Conservation (phyloP, 2,888 invertebrate genomes). For the Spodoptera littoralis region DNA sequence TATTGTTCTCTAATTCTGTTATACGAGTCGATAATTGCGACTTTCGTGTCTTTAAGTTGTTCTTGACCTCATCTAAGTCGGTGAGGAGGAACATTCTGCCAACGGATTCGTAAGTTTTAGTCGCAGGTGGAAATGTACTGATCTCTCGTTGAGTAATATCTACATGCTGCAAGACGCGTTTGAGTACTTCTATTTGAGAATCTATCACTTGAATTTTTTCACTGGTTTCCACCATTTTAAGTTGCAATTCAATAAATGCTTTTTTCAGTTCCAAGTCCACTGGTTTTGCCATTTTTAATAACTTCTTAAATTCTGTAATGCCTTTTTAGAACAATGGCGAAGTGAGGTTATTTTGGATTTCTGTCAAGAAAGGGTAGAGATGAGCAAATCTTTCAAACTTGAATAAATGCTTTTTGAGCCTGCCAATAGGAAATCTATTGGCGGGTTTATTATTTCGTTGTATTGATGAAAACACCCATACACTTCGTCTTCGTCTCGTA, state of each 20-base stretch:
- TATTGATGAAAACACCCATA: too few relatives aligned
- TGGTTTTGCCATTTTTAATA: conserved; percentile 79
- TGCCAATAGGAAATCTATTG: too few relatives aligned
- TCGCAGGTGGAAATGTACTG: conserved; percentile 88
- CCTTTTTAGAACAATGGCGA: background rate
- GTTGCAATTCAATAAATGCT: conserved; percentile 94
- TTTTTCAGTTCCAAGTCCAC: conserved; percentile 90
- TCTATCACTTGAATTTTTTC: conserved; percentile 94
- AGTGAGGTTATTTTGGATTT: conserved; percentile 13
- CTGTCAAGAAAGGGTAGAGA: conserved; percentile 13
- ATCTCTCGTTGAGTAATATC: conserved; percentile 92
- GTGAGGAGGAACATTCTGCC: conserved; percentile 95
- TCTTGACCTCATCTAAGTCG: conserved; percentile 90
- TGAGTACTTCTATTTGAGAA: conserved; percentile 92
- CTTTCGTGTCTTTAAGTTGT: conserved; percentile 90
- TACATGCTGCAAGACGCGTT: conserved; percentile 91
- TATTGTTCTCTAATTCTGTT: conserved; percentile 92
- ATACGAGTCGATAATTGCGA: conserved; percentile 90
- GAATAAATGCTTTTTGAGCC: background rate
- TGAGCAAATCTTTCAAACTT: background rate
- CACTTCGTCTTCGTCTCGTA: too few relatives aligned
- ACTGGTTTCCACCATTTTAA: conserved; percentile 94
- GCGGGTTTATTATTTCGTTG: too few relatives aligned
- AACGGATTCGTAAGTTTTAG: conserved; percentile 93
- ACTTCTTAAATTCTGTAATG: too few relatives aligned